These are phyloP conservation scores for Myopa tessellatipennis DNA, from an alignment of 2,888 invertebrate genomes.

Conservation along the genomic window DNA sequence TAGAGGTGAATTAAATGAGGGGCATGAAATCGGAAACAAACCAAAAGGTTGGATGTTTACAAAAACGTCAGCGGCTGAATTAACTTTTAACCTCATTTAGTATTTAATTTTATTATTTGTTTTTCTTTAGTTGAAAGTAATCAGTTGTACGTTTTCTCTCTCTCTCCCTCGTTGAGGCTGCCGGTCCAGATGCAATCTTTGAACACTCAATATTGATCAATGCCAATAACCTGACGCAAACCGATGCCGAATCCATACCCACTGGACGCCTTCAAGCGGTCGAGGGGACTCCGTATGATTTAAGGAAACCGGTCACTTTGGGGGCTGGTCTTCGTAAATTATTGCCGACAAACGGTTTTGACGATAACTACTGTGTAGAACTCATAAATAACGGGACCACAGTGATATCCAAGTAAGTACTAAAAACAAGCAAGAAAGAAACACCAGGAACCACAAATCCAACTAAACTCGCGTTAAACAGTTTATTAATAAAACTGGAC, in stretches of 20 bases:
- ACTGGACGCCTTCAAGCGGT: constrained; percentile 79
- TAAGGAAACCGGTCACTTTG: constrained; percentile 75
- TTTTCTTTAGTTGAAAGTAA: background rate
- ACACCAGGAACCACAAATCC: background rate
- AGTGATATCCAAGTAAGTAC: constrained; percentile 73
- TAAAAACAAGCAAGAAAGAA: constrained; percentile 6
- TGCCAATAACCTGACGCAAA: constrained; percentile 80
- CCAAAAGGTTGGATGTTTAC: too few relatives aligned
- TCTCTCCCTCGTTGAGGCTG: constrained; percentile 66
- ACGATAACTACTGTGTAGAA: constrained; percentile 82
- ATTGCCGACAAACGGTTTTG: constrained; percentile 80
- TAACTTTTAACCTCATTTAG: too few relatives aligned
- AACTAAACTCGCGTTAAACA: too few relatives aligned
- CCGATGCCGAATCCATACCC: constrained; percentile 78
- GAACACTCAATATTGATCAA: constrained; percentile 80
- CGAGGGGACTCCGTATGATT: constrained; percentile 78
- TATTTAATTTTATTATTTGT: background rate
- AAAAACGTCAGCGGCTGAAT: too few relatives aligned
- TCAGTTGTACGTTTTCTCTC: too few relatives aligned
- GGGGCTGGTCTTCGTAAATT: constrained; percentile 75
- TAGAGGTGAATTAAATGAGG: too few relatives aligned
- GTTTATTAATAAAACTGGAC: background rate
- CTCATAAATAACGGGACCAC: constrained; percentile 57
- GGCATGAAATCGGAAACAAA: too few relatives aligned
- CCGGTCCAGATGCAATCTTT: constrained; percentile 74